Percentiles rank a stretch among this genome's conserved stretches.
Evolutionary conservation across 2,113 vertebrate genomes (phyloP).

Genomic region (Gadus chalcogrammus): DNA sequence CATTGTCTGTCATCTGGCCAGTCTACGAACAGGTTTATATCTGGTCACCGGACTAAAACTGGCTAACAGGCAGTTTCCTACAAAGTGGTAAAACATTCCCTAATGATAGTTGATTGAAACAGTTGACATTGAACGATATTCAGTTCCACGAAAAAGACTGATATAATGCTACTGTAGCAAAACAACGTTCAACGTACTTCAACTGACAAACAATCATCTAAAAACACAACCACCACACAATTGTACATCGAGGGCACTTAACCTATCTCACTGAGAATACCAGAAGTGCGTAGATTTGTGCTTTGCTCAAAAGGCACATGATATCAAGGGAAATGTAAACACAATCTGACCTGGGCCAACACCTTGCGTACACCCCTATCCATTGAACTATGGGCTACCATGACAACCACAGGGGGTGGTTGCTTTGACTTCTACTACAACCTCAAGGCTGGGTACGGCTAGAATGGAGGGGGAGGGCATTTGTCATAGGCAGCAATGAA

Average conservation of each 20-base stretch:
- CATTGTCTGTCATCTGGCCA: no score
- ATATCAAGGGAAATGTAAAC: background rate
- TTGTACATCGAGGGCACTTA: no score
- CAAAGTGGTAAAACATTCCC: no score
- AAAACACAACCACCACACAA: no score
- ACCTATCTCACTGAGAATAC: no score
- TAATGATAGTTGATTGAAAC: no score
- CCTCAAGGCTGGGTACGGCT: conserved; percentile 1
- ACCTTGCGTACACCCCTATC: background rate
- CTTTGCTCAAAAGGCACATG: background rate
- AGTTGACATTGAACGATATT: conserved; percentile 20
- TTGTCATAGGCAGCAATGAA: conserved; percentile 28
- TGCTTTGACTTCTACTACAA: conserved; percentile 1
- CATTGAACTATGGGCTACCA: background rate
- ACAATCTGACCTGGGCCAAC: background rate
- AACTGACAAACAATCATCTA: conserved; percentile 5
- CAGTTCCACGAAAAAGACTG: conserved; percentile 13
- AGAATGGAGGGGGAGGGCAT: conserved; percentile 30
- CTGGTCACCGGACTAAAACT: no score
- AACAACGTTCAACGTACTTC: background rate
- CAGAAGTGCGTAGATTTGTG: background rate
- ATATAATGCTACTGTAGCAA: background rate
- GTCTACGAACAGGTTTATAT: no score
- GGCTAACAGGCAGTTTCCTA: no score
- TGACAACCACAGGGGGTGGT: conserved; percentile 6